These are phyloP conservation scores for Acrocephalus kingi DNA, from an alignment of 2,113 vertebrate genomes.

Conservation along the genomic window DNA sequence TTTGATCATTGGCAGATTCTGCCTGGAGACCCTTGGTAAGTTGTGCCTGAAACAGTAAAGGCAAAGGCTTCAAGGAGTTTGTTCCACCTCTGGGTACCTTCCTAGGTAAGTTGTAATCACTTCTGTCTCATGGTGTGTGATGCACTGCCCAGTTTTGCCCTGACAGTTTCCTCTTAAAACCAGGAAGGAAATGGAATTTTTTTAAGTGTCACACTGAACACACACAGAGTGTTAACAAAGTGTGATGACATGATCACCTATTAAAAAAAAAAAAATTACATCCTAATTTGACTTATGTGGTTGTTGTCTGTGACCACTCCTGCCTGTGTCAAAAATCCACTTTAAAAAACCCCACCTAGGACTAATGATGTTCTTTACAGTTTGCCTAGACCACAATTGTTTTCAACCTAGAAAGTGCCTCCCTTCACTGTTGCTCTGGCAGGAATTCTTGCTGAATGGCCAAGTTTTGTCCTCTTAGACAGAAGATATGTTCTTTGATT, in stretches of 20 bases:
- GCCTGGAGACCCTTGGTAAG: slow-evolving; percentile 49
- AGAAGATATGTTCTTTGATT: background rate
- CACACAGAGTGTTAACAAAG: background rate
- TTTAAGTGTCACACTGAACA: background rate
- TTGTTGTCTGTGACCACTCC: background rate
- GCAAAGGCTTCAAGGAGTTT: slow-evolving; percentile 61
- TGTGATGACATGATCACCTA: background rate
- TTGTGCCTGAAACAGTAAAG: slow-evolving; percentile 46
- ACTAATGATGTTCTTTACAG: background rate
- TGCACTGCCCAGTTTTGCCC: background rate
- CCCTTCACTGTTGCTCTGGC: background rate
- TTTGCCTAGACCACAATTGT: background rate
- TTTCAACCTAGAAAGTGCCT: background rate
- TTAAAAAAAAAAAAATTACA: background rate
- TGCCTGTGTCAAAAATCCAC: background rate
- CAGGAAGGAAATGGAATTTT: background rate
- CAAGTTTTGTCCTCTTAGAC: background rate
- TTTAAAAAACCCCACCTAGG: background rate
- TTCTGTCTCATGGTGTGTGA: background rate
- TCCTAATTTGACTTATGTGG: background rate
- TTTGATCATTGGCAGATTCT: slow-evolving; percentile 70
- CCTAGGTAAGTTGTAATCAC: slow-evolving; percentile 45
- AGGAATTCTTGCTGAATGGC: background rate
- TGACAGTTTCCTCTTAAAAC: background rate
- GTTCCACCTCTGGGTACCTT: slow-evolving; percentile 57